Evolutionary conservation across 92 coral and sea anemone species (phyloP), one percentile per base, ranked within the genome.

Genomic region (Diadumene lineata): DNA sequence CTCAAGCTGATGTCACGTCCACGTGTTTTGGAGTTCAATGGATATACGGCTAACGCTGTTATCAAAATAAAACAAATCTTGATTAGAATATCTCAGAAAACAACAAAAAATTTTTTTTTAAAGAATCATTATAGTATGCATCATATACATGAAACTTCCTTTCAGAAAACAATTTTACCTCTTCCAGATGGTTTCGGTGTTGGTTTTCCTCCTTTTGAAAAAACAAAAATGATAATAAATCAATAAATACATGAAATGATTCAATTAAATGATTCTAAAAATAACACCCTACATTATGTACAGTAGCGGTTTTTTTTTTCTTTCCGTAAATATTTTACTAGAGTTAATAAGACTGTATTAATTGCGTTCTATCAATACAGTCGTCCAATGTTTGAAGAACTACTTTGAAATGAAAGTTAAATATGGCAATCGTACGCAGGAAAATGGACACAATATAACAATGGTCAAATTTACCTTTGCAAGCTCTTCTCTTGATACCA

Each of bases 401-500:
- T n/a, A n/a, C n/a, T n/a, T n/a, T n/a, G n/a, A n/a, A n/a, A n/a
- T n/a, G n/a, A 38, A 38, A 53, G n/a, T 23, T 53, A 53, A 53
- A 8, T 8, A 38, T 38, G 6, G 13, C 48, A 4, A 38, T 38
- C 13, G 48, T 13, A 4, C 48, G n/a, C 48, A 4, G 6, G 13
- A 38, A 58, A 17, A 17, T 55, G 22, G 17, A 9, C 53, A 46
- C 9, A 46, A n/a, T n/a, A n/a, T n/a, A n/a, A n/a, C n/a, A n/a
- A n/a, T n/a, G n/a, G n/a, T n/a, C n/a, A n/a, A n/a, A 7, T 18
- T 24, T 83, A 87, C 92, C 92, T 73, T 80, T 67, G 64, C 92
- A 88, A 43, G 82, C 82, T 75, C 76, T 88, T 51, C 80, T 79
- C 73, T 88, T 88, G 34, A 88, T 86, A n/a, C 79, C 78, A 46